These are phyloP conservation scores for Mellilla xanthometata DNA, from an alignment of 2,888 invertebrate genomes.

Conservation along the genomic window DNA sequence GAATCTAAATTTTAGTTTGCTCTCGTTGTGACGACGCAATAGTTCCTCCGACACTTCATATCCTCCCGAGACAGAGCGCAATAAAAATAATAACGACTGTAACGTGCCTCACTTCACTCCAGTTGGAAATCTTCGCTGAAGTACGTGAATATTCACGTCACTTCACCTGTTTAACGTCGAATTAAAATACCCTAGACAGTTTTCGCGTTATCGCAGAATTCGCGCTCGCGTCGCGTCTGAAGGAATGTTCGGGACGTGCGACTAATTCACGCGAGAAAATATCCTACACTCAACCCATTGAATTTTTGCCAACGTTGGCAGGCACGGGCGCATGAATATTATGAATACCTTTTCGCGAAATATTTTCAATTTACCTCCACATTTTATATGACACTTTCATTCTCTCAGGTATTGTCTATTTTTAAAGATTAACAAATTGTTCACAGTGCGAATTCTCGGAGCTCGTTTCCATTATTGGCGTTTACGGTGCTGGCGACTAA, in stretches of 20 bases:
- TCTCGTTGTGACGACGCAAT: constrained; percentile 46
- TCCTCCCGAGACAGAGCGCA: constrained; percentile 48
- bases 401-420: constrained; percentile 42
- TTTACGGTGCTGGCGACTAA: constrained; percentile 51
- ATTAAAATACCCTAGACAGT: constrained; percentile 51
- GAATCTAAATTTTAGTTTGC: constrained; percentile 64
- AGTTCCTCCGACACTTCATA: constrained; percentile 52
- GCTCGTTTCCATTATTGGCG: constrained; percentile 41
- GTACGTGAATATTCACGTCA: constrained; percentile 31
- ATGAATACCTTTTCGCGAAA: constrained; percentile 41
- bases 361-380: constrained; percentile 38
- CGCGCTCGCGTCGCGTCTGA: constrained; percentile 45
- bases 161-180: constrained; percentile 39
- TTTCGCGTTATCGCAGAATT: constrained; percentile 49
- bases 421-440: constrained; percentile 58
- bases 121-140: constrained; percentile 34
- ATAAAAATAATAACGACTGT: constrained; percentile 58
- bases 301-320: too few relatives aligned
- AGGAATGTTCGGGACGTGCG: constrained; percentile 61
- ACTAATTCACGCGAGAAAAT: constrained; percentile 72
- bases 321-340: constrained; percentile 36
- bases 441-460: constrained; percentile 46
- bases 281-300: constrained; percentile 48
- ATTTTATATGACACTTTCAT: constrained; percentile 29
- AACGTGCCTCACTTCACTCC: constrained; percentile 41